Evolutionary conservation across 1,140 invertebrate species (phyloP), one percentile per base, ranked within the genome.

Genomic region (Ceratoteleas bidentatus): DNA sequence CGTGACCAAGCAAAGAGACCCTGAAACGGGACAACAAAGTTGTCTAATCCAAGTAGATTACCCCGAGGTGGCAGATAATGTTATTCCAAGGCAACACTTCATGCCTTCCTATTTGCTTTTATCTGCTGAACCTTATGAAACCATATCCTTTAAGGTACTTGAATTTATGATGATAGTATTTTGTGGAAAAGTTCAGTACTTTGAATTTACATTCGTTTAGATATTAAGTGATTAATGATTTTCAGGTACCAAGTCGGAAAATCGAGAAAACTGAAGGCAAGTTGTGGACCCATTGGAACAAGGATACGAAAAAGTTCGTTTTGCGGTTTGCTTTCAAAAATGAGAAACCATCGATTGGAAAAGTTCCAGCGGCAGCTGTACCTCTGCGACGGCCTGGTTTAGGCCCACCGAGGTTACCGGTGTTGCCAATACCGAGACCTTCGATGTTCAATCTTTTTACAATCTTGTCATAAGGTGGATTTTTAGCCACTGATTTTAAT

Each of bases 21-120:
- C 97, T 10, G 97, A 98, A 87, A 96, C 94, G 87, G 96, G 96
- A 6, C 99, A 99, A 87, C 99, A 99, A 89, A 99, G 98, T 88
- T 93, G 99, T 49, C 91, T 99, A 0, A 99, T 99, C 90, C 99
- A 99, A 94, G 97, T 99, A 72, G 96, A 97, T 92, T 97, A 99
- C 92, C 98, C 98, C 52, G 99, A 99, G 94, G 99, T 99, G 85
- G 96, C 96, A 16, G 99, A 99, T 81, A 95, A 95, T 82, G 95
- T 99, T 50, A 93, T 95, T 70, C 98, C 99, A 3, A 93, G 98
- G 33, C 99, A 99, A 91, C 94, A 99, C 49, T 99, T 99, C 88
- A 99, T 99, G 99, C 99, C 99, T n/a, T 99, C 99, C 47, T 99
- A 99, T 92, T 91, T 99, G n/a, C 90, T 99, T 6, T 99, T 99